These are phyloP conservation scores for Capricornis sumatraensis DNA, from an alignment of 2,113 vertebrate genomes.

Conservation along the genomic window DNA sequence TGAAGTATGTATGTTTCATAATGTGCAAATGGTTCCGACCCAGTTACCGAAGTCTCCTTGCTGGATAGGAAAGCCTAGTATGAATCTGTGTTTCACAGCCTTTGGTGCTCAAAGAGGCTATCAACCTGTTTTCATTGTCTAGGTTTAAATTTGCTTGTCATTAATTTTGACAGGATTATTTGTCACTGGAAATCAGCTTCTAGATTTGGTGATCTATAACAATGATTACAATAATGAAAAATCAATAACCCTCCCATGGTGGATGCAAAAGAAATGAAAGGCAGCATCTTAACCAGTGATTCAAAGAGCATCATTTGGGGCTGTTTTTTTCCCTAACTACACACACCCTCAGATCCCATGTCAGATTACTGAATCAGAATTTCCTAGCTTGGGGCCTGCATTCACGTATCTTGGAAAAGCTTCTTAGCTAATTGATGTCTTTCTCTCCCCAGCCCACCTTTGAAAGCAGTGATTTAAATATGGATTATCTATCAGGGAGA, in stretches of 20 bases:
- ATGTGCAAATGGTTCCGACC: neutral
- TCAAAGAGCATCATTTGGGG: neutral
- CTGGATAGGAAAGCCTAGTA: neutral
- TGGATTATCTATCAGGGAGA: neutral
- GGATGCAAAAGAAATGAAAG: neutral
- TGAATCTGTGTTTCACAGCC: neutral
- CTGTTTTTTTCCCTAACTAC: neutral
- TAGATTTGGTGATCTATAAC: neutral
- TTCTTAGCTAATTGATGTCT: neutral
- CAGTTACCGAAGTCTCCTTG: neutral
- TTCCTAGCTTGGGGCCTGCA: neutral
- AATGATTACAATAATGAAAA: neutral
- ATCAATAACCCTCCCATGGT: neutral
- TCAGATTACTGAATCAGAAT: neutral
- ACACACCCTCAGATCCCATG: neutral
- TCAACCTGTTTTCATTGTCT: neutral
- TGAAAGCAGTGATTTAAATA: neutral
- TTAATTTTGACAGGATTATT: neutral
- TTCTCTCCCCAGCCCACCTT: neutral
- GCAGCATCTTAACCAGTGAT: neutral
- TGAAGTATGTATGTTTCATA: neutral
- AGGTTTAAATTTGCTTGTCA: neutral
- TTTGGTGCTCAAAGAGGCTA: neutral
- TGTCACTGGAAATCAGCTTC: neutral
- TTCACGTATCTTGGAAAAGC: neutral